Evolutionary conservation across 2,113 vertebrate genomes (phyloP).

Genomic region (Callithrix jacchus): DNA sequence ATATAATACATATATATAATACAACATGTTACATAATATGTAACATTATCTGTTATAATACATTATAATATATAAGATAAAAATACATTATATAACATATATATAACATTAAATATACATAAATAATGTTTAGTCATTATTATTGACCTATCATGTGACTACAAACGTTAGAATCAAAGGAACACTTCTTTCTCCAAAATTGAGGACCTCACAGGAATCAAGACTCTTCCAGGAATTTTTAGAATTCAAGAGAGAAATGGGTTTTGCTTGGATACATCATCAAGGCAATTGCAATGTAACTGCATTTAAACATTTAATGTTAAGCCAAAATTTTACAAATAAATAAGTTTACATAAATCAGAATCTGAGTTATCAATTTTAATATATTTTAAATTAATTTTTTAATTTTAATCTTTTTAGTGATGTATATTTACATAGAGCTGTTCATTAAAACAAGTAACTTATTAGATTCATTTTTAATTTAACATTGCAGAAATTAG

Average conservation of each 20-base stretch:
- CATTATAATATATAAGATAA: too few species aligned
- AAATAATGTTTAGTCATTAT: too few species aligned
- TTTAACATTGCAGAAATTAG: not conserved
- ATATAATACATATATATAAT: too few species aligned
- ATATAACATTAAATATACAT: too few species aligned
- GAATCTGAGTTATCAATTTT: not conserved
- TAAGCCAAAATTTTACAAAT: not conserved
- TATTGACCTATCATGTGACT: not conserved
- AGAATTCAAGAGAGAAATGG: not conserved
- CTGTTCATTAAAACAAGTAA: not conserved
- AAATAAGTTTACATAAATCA: not conserved
- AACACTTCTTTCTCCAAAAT: not conserved
- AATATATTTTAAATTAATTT: not conserved
- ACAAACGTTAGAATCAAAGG: not conserved
- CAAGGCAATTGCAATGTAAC: not conserved
- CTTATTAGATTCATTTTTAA: not conserved
- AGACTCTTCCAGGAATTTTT: not conserved
- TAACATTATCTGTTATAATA: too few species aligned
- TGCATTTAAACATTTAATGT: constrained; percentile 23
- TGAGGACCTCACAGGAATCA: not conserved
- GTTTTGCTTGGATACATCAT: not conserved
- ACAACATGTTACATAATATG: too few species aligned
- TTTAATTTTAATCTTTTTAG: not conserved
- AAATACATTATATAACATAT: too few species aligned
- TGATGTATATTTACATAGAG: not conserved